Percentiles rank a stretch among this genome's conserved stretches.
These are phyloP conservation scores for Pogonomyrmex californicus DNA, from an alignment of 1,140 invertebrate genomes.

Conservation along the genomic window DNA sequence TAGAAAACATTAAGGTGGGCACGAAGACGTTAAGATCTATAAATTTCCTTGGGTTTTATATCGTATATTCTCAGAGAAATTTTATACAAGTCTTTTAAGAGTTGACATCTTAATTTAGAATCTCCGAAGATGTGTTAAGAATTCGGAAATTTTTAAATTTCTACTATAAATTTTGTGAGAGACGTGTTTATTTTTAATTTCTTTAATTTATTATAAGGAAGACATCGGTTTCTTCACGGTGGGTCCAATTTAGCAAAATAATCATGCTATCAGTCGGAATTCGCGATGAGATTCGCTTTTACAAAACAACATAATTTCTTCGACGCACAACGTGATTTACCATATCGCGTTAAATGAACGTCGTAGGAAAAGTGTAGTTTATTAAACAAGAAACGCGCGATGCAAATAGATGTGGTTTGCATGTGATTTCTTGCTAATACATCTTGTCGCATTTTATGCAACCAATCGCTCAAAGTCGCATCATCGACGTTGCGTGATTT, in stretches of 20 bases:
- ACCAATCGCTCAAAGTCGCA: conserved; percentile 55
- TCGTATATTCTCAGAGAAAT: neutral
- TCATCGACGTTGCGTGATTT: conserved; percentile 68
- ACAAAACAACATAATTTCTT: neutral
- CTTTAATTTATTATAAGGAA: no score
- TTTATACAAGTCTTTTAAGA: neutral
- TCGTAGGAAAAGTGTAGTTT: neutral
- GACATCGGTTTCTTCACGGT: neutral
- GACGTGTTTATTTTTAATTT: neutral
- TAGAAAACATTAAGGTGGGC: neutral
- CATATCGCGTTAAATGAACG: neutral
- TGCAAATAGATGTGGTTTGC: conserved; percentile 25
- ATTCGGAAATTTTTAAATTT: neutral
- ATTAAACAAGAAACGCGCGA: neutral
- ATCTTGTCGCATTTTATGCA: conserved; percentile 66
- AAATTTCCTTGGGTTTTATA: neutral
- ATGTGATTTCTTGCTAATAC: conserved; percentile 43
- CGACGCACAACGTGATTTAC: neutral
- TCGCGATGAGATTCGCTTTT: neutral
- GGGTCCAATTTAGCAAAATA: neutral
- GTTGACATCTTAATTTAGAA: neutral
- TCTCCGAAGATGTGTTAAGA: neutral
- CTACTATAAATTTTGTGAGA: neutral
- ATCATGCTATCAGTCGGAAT: neutral
- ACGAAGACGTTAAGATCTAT: neutral